These are phyloP conservation scores for Malacoraja senta DNA, from an alignment of 2,797 vertebrate species.

Conservation along the genomic window DNA sequence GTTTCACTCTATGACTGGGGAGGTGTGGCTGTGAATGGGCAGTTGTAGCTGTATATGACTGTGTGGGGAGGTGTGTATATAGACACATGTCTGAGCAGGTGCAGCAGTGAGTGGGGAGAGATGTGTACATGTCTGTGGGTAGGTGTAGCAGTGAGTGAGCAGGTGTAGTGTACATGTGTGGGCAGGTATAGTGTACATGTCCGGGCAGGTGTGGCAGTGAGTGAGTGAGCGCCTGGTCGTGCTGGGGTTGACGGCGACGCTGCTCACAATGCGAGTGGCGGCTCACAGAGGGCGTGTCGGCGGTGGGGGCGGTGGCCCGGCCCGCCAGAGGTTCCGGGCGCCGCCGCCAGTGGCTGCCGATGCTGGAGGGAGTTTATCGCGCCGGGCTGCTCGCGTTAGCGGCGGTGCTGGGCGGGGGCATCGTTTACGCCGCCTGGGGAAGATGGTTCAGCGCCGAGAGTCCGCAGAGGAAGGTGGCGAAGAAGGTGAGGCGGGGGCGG, in stretches of 20 bases:
- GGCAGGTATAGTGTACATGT: neutral
- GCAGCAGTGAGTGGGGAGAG: neutral
- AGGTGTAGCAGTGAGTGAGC: neutral
- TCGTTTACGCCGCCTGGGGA: constrained; percentile 57
- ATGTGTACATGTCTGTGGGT: too few relatives aligned
- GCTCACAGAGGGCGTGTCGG: neutral
- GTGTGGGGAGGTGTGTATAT: too few relatives aligned
- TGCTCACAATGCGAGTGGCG: neutral
- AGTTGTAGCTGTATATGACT: too few relatives aligned
- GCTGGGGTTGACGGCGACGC: neutral
- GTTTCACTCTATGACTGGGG: too few relatives aligned
- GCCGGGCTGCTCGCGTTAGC: constrained; percentile 52
- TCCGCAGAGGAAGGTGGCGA: neutral
- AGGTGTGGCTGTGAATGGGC: too few relatives aligned
- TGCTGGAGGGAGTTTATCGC: constrained; percentile 28
- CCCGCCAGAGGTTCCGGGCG: too few relatives aligned
- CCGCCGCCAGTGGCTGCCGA: neutral
- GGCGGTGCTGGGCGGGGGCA: constrained; percentile 53
- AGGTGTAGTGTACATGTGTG: neutral
- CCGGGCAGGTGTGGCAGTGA: neutral
- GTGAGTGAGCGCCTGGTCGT: neutral
- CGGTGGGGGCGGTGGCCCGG: neutral
- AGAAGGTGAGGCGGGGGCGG: too few relatives aligned
- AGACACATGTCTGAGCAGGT: neutral
- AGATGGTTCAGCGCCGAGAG: constrained; percentile 40